Conservation (phyloP, 2,888 invertebrate genomes). For the Phyto melanocephala region DNA sequence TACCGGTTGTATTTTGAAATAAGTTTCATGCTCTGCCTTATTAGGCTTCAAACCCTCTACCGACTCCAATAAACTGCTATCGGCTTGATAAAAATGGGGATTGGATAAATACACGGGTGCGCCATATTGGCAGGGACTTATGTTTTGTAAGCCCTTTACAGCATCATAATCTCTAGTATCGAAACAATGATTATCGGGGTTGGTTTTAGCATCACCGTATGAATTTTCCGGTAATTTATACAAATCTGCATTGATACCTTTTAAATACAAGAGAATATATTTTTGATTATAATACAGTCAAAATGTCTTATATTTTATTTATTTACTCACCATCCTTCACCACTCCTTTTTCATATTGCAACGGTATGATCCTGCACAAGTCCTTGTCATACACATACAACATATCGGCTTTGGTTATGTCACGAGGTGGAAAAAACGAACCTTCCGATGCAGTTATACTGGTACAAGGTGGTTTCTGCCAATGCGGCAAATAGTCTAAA, state of each 20-base stretch:
- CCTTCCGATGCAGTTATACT: conserved; percentile 86
- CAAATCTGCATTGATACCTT: conserved; percentile 85
- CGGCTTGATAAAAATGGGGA: conserved; percentile 93
- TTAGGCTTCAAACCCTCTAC: conserved; percentile 87
- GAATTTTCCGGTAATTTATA: conserved; percentile 86
- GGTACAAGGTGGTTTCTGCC: conserved; percentile 88
- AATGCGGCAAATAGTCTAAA: conserved; percentile 86
- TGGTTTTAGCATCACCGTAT: conserved; percentile 84
- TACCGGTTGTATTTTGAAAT: conserved; percentile 92
- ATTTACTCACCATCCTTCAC: conserved; percentile 84
- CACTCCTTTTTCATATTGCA: conserved; percentile 85
- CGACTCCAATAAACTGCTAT: conserved; percentile 83
- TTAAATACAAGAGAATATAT: not conserved
- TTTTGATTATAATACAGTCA: too few relatives aligned
- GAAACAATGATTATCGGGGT: conserved; percentile 86
- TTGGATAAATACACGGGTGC: conserved; percentile 93
- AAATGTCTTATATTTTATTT: not conserved
- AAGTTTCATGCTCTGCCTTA: conserved; percentile 85
- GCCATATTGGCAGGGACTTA: conserved; percentile 92
- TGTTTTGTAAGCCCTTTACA: conserved; percentile 88
- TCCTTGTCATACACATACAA: conserved; percentile 92
- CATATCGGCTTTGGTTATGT: conserved; percentile 84
- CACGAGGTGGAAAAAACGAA: conserved; percentile 90
- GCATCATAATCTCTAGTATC: conserved; percentile 84
- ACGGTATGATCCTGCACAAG: conserved; percentile 88